Percentiles rank a stretch among this genome's conserved stretches.
phyloP scores from a whole-genome alignment of 2,797 vertebrate species.

The Bradypodion ventrale region DNA sequence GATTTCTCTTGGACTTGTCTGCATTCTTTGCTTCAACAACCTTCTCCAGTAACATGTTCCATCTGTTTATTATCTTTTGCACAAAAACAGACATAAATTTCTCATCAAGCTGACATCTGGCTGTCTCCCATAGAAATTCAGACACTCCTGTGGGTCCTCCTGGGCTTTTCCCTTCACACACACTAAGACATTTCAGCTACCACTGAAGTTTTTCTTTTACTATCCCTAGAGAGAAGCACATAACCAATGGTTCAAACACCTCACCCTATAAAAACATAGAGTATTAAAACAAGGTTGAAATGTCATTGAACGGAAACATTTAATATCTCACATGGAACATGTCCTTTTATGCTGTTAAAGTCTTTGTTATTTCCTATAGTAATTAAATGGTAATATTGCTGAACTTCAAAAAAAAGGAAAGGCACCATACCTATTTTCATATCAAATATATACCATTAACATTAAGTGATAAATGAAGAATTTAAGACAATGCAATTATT shows the following conservation, averaged over 20 bases:
- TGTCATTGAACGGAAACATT: conserved; percentile 31
- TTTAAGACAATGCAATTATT: neutral
- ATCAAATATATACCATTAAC: neutral
- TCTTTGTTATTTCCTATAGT: conserved; percentile 41
- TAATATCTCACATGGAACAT: conserved; percentile 37
- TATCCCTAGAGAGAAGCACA: conserved; percentile 49
- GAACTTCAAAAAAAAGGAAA: neutral
- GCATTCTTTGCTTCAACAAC: conserved; percentile 43
- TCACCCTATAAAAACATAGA: conserved; percentile 51
- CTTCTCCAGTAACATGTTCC: conserved; percentile 53
- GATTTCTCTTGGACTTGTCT: conserved; percentile 49
- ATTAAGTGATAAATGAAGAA: neutral
- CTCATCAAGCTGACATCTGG: conserved; percentile 57
- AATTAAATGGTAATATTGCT: conserved; percentile 42
- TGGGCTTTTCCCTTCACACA: conserved; percentile 27
- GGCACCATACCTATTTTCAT: no score
- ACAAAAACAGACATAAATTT: conserved; percentile 50
- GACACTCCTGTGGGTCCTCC: conserved; percentile 36
- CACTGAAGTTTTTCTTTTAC: conserved; percentile 37
- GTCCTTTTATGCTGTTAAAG: conserved; percentile 41
- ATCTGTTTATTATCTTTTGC: conserved; percentile 53
- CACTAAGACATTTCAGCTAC: conserved; percentile 50
- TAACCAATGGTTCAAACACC: conserved; percentile 42
- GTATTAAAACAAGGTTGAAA: conserved; percentile 34
- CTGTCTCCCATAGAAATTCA: conserved; percentile 52